These are phyloP conservation scores for Symphodus melops DNA, from an alignment of 2,113 vertebrate species.

Conservation along the genomic window DNA sequence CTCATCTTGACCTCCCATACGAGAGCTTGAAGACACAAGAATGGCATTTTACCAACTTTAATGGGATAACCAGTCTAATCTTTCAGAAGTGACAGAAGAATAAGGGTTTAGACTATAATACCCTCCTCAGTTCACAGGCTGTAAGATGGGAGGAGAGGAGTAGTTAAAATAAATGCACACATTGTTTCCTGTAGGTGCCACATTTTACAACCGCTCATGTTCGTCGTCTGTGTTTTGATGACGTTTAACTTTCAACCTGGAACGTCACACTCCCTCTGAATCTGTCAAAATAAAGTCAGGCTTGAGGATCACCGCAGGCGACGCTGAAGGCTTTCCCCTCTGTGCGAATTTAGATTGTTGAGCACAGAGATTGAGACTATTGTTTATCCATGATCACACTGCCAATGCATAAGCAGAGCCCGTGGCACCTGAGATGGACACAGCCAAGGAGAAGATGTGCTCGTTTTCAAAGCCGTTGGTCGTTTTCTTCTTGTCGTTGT, in stretches of 20 bases:
- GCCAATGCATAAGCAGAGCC: conserved; percentile 54
- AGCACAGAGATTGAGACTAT: conserved; percentile 34
- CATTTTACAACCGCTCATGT: neutral
- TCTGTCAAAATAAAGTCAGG: conserved; percentile 4
- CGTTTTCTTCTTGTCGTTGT: conserved; percentile 56
- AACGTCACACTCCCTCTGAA: conserved; percentile 9
- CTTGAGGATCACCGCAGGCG: conserved; percentile 10
- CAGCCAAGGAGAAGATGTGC: conserved; percentile 36
- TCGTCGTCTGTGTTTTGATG: neutral
- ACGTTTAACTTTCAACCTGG: conserved; percentile 17
- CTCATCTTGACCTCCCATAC: conserved; percentile 99
- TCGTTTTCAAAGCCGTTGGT: conserved; percentile 33
- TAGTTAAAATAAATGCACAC: conserved; percentile 34
- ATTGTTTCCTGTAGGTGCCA: conserved; percentile 55
- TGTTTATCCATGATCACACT: conserved; percentile 60
- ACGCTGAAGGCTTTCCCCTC: conserved; percentile 18
- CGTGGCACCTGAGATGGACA: conserved; percentile 47
- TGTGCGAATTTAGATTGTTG: conserved; percentile 34
- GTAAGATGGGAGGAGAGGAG: conserved; percentile 70
- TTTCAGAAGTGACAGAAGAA: conserved; percentile 95
- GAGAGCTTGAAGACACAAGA: conserved; percentile 99
- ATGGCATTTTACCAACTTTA: conserved; percentile 99
- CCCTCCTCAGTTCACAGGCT: conserved; percentile 87
- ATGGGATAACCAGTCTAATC: conserved; percentile 99
- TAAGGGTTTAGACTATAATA: conserved; percentile 98